Evolutionary conservation across 37 sponge, comb jelly and placozoan species (phyloP), one percentile per base, ranked within the genome.

Genomic region (Beroe forskalii): DNA sequence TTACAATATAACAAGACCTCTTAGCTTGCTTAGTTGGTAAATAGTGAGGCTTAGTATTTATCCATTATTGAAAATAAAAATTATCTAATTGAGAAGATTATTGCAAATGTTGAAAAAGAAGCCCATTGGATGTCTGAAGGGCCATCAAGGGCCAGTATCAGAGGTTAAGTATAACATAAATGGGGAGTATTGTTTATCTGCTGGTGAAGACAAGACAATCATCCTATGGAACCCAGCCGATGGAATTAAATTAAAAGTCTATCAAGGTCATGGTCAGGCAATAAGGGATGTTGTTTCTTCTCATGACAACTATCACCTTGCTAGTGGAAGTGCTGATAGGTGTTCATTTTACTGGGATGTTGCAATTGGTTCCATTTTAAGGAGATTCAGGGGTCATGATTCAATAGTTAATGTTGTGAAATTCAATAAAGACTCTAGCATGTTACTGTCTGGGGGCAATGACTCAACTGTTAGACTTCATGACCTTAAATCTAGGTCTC

Each of bases 261-360:
- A 80, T 23, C 22, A 41, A 23, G 86, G 86, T 23, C 86, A 80
- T 44, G 86, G 86, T 19, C 86, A 80, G 22, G n/a, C 17, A 35
- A 37, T 80, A 1, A 23, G 86, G 14, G 55, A 80, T 80, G 86
- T 80, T 17, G 31, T 27, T 12, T 41, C 86, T 1, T 80, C 86
- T 25, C 86, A 80, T 44, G 86, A 80, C 40, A 80, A 80, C 55
- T 43, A 37, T 80, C 43, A 80, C 22, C 27, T 80, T 44, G 86
- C 38, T 27, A 38, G 40, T 38, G 86, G 38, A 23, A 44, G 86
- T 17, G 86, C 86, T 42, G 86, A 80, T 44, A 80, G 86, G 55
- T 80, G 86, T 42, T 43, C 86, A 23, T 80, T 80, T 42, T 80
- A 80, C 22, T 80, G 86, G 86, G 86, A 80, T 80, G 86, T 80